A percentile compares a stretch with the other conserved stretches of the same genome.
These are phyloP conservation scores for Patiria miniata DNA, from an alignment of 35 echinoderm and acorn worm species.

Conservation along the genomic window DNA sequence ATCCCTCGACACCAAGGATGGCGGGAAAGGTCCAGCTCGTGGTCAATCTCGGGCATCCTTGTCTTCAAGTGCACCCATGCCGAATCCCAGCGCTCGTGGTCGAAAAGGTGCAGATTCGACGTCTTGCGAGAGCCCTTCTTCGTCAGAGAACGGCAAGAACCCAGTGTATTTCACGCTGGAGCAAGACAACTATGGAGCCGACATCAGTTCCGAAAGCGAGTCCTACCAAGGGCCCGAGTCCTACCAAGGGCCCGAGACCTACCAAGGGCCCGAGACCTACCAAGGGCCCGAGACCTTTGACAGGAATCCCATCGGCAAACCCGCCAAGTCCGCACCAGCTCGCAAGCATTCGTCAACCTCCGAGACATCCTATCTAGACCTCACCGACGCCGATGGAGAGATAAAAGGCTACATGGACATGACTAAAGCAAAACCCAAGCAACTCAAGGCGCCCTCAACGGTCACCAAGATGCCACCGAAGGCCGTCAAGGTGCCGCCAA, in stretches of 20 bases:
- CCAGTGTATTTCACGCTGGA: background rate
- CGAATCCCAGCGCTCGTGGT: background rate
- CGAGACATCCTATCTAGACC: background rate
- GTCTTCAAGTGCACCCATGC: conserved; percentile 3
- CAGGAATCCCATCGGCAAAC: background rate
- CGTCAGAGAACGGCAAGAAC: background rate
- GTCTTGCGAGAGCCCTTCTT: background rate
- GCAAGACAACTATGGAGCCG: background rate
- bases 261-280: no score
- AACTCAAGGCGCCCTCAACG: background rate
- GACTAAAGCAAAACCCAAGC: background rate
- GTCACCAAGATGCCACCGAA: no score
- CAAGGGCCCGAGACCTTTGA: no score
- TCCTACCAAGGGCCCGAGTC: background rate
- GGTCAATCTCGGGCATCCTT: background rate
- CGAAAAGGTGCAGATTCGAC: background rate
- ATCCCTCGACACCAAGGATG: background rate
- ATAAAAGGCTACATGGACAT: conserved; percentile 4
- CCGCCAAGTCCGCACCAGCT: background rate
- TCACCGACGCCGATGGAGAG: background rate
- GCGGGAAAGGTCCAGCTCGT: background rate
- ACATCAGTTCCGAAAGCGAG: conserved; percentile 10
- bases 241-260: no score
- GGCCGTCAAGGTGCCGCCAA: background rate
- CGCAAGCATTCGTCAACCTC: background rate